Conservation (phyloP, 2,888 invertebrate genomes). For the Caradrina kadenii region DNA sequence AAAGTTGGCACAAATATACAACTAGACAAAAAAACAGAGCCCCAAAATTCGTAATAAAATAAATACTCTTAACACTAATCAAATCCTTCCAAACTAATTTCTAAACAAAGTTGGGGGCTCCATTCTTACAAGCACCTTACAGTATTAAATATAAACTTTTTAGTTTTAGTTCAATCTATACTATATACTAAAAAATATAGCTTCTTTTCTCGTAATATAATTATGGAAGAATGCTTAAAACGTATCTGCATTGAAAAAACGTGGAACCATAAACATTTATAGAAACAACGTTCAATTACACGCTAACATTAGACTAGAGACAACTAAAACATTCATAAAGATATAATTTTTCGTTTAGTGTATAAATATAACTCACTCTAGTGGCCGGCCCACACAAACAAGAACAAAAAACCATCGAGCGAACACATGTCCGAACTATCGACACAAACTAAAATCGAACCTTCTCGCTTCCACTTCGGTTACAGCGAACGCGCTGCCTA, state of each 20-base stretch:
- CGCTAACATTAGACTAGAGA: slow-evolving; percentile 88
- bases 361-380: slow-evolving; percentile 81
- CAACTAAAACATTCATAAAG: slow-evolving; percentile 83
- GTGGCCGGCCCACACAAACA: slow-evolving; percentile 75
- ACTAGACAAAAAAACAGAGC: slow-evolving; percentile 74
- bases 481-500: slow-evolving; percentile 57
- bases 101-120: slow-evolving; percentile 77
- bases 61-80: slow-evolving; percentile 85
- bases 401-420: slow-evolving; percentile 78
- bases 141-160: slow-evolving; percentile 72
- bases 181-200: slow-evolving; percentile 82
- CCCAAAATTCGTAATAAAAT: slow-evolving; percentile 79
- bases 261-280: slow-evolving; percentile 69
- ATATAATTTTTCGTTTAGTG: slow-evolving; percentile 75
- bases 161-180: slow-evolving; percentile 74
- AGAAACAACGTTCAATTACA: slow-evolving; percentile 69
- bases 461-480: slow-evolving; percentile 74
- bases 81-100: slow-evolving; percentile 83
- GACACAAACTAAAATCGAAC: slow-evolving; percentile 79
- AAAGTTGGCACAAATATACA: slow-evolving; percentile 86
- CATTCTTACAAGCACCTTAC: slow-evolving; percentile 84
- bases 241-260: slow-evolving; percentile 76
- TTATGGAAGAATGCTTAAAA: slow-evolving; percentile 85
- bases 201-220: slow-evolving; percentile 79
- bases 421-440: slow-evolving; percentile 72